These are phyloP conservation scores for Manis javanica DNA, from an alignment of 2,797 vertebrate species.

Conservation along the genomic window DNA sequence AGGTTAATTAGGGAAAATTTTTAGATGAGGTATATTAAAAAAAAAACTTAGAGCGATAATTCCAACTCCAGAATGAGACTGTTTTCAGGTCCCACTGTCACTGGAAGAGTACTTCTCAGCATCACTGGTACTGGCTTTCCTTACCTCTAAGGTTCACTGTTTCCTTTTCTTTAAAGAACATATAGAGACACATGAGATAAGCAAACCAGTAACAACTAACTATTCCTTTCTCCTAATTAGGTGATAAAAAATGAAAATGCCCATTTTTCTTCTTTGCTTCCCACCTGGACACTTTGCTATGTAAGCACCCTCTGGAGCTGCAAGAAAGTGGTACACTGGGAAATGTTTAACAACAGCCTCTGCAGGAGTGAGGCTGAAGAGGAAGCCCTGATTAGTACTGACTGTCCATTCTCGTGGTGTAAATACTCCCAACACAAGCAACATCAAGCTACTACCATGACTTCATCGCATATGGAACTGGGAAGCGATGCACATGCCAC, in stretches of 20 bases:
- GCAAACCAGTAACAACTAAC: background rate
- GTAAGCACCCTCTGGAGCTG: background rate
- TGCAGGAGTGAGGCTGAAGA: background rate
- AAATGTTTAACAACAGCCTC: background rate
- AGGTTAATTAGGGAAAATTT: background rate
- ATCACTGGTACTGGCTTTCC: background rate
- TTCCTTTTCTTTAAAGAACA: constrained; percentile 1
- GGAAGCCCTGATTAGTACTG: too few species aligned
- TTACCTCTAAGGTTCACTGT: background rate
- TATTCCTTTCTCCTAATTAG: background rate
- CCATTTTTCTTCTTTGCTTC: background rate
- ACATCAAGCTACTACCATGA: background rate
- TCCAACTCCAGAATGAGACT: background rate
- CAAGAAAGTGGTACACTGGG: background rate
- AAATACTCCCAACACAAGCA: background rate
- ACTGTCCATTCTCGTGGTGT: background rate
- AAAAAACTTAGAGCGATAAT: background rate
- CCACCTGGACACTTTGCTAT: background rate
- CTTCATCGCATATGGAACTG: background rate
- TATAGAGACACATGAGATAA: background rate
- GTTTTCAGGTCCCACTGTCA: background rate
- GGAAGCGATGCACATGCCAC: background rate
- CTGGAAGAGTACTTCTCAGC: background rate
- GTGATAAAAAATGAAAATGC: background rate
- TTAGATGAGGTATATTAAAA: background rate